phyloP scores from a whole-genome alignment of 2,888 invertebrate genomes.

The Himalopsyche anomala region DNA sequence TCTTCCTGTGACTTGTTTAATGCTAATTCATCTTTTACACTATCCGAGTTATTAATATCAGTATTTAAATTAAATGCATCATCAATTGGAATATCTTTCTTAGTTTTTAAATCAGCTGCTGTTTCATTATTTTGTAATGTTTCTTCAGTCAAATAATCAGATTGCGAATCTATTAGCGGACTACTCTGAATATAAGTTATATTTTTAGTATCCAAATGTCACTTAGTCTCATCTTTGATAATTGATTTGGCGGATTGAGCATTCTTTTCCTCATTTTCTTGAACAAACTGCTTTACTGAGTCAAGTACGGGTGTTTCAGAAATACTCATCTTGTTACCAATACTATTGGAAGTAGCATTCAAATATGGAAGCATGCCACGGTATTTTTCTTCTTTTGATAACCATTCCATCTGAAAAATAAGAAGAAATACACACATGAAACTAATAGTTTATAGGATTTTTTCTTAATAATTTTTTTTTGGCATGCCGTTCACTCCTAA shows the following conservation, averaged over 20 bases:
- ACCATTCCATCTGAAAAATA: background rate
- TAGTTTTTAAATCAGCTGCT: background rate
- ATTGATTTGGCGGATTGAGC: background rate
- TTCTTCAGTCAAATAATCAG: background rate
- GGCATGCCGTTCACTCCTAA: too few relatives aligned
- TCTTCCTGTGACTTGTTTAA: background rate
- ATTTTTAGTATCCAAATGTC: background rate
- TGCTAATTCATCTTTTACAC: background rate
- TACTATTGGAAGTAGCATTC: background rate
- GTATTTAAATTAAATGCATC: slow-evolving; percentile 21
- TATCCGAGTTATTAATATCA: background rate
- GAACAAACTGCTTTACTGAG: slow-evolving; percentile 10
- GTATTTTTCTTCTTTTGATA: slow-evolving; percentile 21
- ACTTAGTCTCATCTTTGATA: background rate
- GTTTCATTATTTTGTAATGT: background rate
- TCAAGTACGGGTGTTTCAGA: slow-evolving; percentile 10
- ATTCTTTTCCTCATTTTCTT: slow-evolving; percentile 13
- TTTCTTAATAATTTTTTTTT: too few relatives aligned
- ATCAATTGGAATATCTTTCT: slow-evolving; percentile 24
- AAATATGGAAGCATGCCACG: slow-evolving; percentile 10
- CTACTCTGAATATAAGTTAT: background rate
- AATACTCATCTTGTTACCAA: background rate
- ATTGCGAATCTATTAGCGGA: background rate
- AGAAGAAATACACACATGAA: background rate
- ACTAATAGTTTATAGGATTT: too few relatives aligned